phyloP scores from a whole-genome alignment of 2,797 vertebrate genomes.

The Alca torda region DNA sequence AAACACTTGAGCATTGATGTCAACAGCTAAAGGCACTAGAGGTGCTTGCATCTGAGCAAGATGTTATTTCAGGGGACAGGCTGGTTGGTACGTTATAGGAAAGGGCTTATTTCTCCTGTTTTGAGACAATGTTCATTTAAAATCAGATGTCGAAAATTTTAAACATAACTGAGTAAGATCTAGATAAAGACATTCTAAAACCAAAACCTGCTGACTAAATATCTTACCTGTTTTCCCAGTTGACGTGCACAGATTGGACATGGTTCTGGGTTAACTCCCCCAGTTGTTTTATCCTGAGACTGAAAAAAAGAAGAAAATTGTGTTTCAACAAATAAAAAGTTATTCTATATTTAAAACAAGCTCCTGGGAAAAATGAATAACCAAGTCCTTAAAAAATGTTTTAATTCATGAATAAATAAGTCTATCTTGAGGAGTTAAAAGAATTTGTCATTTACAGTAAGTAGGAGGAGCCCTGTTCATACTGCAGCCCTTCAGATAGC shows the following conservation, averaged over 20 bases:
- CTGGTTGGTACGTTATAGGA: neutral
- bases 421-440: neutral
- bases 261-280: constrained; percentile 93
- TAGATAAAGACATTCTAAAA: neutral
- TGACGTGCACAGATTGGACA: constrained; percentile 96
- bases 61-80: neutral
- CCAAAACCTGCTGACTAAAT: neutral
- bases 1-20: neutral
- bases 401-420: neutral
- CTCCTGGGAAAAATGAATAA: neutral
- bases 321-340: neutral
- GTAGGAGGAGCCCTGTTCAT: neutral
- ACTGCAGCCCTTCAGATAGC: neutral
- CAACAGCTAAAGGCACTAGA: neutral
- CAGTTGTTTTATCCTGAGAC: constrained; percentile 96
- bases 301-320: constrained; percentile 53
- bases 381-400: neutral
- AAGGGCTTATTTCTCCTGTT: neutral
- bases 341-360: neutral
- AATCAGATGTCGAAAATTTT: neutral
- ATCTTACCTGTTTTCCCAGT: constrained; percentile 91
- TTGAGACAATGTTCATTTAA: neutral
- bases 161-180: neutral
- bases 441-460: neutral
- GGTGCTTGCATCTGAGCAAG: neutral